phyloP scores from a whole-genome alignment of 92 coral and sea anemone species.

The Micromussa lordhowensis region DNA sequence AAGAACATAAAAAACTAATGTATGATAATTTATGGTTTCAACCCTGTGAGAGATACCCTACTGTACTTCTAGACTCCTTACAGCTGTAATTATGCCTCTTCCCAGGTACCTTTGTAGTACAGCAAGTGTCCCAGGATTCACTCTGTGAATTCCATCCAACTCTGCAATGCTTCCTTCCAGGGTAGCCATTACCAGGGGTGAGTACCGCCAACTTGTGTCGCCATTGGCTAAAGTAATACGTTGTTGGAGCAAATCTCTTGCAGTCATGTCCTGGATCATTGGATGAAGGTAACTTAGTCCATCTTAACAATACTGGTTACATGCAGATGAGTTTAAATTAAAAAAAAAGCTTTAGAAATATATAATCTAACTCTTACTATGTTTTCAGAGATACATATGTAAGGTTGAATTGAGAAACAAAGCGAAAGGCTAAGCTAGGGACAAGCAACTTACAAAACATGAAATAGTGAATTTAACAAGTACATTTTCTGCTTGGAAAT shows the following conservation, averaged over 20 bases:
- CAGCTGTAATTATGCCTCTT: neutral
- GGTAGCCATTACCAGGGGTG: conserved; percentile 88
- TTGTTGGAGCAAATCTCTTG: conserved; percentile 96
- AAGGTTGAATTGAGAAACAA: no score
- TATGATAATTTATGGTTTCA: no score
- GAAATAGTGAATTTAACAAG: no score
- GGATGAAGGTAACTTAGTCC: neutral
- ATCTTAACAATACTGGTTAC: neutral
- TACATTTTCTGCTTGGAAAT: no score
- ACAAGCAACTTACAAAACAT: no score
- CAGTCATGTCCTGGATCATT: conserved; percentile 86
- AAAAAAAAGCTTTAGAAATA: no score
- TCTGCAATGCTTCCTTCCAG: conserved; percentile 93
- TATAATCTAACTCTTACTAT: no score
- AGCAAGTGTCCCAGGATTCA: conserved; percentile 95
- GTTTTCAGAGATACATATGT: no score
- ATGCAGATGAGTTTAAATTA: no score
- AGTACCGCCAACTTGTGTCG: conserved; percentile 96
- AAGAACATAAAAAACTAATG: no score
- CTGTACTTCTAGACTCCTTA: neutral
- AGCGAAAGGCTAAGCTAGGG: no score
- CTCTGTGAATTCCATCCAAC: conserved; percentile 94
- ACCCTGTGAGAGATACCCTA: neutral
- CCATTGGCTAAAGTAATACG: conserved; percentile 92
- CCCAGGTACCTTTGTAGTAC: conserved; percentile 82